These are phyloP conservation scores for Epicauta chinensis DNA, from an alignment of 1,140 invertebrate genomes.

Conservation along the genomic window DNA sequence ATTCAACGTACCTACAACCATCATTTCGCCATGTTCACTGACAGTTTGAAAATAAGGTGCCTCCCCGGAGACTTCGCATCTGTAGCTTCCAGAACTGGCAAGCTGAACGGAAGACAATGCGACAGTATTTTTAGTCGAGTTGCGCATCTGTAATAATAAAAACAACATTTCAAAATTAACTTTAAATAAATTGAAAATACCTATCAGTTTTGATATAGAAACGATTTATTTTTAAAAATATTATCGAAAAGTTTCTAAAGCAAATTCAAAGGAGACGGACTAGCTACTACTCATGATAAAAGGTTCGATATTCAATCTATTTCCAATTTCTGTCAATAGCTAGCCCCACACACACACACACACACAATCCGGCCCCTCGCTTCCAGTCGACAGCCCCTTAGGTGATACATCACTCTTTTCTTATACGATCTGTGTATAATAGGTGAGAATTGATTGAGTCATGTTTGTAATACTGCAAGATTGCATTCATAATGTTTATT, in stretches of 20 bases:
- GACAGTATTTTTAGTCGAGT: slow-evolving; percentile 67
- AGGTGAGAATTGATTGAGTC: slow-evolving; percentile 33
- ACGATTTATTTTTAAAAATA: no score
- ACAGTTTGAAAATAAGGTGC: slow-evolving; percentile 74
- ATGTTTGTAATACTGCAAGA: slow-evolving; percentile 30
- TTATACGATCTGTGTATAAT: slow-evolving; percentile 18
- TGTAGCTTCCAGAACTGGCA: slow-evolving; percentile 69
- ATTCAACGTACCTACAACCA: slow-evolving; percentile 66
- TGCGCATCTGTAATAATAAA: slow-evolving; percentile 56
- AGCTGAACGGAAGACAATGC: slow-evolving; percentile 67
- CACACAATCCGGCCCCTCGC: no score
- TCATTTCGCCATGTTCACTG: slow-evolving; percentile 66
- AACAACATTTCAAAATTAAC: no score
- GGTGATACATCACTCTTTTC: slow-evolving; percentile 32
- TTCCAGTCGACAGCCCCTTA: no score
- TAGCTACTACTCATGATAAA: no score
- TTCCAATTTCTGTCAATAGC: slow-evolving; percentile 38
- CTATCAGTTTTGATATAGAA: no score
- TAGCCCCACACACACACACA: slow-evolving; percentile 19
- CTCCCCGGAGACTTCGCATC: slow-evolving; percentile 81
- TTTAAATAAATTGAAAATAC: no score
- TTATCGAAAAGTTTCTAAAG: no score
- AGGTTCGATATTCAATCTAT: slow-evolving; percentile 38
- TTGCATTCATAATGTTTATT: slow-evolving; percentile 18
- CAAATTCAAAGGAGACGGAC: no score